Evolutionary conservation across 2,797 vertebrate species (phyloP).

Genomic region (Falco peregrinus): DNA sequence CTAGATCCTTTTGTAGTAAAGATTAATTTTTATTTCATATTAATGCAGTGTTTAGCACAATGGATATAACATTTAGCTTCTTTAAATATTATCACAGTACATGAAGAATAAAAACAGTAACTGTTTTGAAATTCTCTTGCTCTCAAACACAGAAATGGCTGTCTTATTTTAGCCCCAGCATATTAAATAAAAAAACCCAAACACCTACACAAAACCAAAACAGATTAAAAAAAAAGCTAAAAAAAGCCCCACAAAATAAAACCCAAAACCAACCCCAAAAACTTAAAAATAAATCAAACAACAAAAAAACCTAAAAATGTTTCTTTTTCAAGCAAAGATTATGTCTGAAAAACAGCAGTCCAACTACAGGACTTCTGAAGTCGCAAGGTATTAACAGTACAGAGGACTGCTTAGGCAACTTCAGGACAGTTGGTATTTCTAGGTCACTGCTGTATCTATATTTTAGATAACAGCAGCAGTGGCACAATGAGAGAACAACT

Average conservation of each 20-base stretch:
- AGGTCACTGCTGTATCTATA: not conserved
- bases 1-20: not conserved
- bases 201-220: not conserved
- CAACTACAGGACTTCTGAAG: not conserved
- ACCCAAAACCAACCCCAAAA: not conserved
- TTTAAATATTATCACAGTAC: not conserved
- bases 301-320: fast-evolving
- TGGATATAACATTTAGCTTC: not conserved
- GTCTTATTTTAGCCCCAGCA: not conserved
- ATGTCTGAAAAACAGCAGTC: not conserved
- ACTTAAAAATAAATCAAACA: not conserved
- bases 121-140: not conserved
- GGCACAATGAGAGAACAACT: not conserved
- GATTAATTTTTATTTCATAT: not conserved
- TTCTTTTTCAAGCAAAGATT: not conserved
- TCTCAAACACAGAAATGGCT: not conserved
- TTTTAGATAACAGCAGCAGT: not conserved
- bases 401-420: not conserved
- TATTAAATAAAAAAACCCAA: not conserved
- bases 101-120: not conserved
- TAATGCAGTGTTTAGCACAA: not conserved
- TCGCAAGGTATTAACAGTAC: not conserved
- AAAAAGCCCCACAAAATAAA: not conserved
- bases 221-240: not conserved
- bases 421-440: not conserved